Evolutionary conservation across 2,888 invertebrate species (phyloP).

Genomic region (Ichneumoninae sp.): DNA sequence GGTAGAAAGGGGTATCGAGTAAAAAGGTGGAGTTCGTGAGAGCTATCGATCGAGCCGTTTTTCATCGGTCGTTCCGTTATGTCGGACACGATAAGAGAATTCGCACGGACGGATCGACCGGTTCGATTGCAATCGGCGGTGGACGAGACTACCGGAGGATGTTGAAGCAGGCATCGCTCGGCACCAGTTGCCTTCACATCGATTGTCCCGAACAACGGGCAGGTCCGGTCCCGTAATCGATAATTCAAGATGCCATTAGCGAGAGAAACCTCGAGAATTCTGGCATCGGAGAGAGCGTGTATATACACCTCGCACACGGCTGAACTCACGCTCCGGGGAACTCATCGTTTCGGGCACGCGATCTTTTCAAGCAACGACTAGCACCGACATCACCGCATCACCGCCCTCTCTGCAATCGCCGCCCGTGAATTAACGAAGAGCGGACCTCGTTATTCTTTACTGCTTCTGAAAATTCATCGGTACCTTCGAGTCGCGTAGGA

Average conservation of each 20-base stretch:
- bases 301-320: slow-evolving; percentile 21
- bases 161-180: slow-evolving; percentile 38
- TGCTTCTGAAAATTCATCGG: slow-evolving; percentile 54
- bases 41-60: slow-evolving; percentile 41
- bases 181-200: slow-evolving; percentile 67
- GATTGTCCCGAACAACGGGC: slow-evolving; percentile 69
- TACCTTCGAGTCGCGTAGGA: not conserved
- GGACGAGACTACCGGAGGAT: not conserved
- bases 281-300: not conserved
- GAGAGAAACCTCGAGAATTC: slow-evolving; percentile 56
- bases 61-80: slow-evolving; percentile 41
- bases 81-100: slow-evolving; percentile 59
- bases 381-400: slow-evolving; percentile 68
- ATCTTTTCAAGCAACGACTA: slow-evolving; percentile 63
- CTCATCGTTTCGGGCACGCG: slow-evolving; percentile 58
- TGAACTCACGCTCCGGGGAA: slow-evolving; percentile 41
- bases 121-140: slow-evolving; percentile 22
- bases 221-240: slow-evolving; percentile 67
- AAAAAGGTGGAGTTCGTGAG: slow-evolving; percentile 27
- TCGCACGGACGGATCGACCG: slow-evolving; percentile 36
- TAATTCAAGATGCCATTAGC: slow-evolving; percentile 75
- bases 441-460: slow-evolving; percentile 62
- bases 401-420: slow-evolving; percentile 71
- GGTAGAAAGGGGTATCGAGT: slow-evolving; percentile 14
- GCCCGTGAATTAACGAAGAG: slow-evolving; percentile 78